A percentile compares a stretch with the other conserved stretches of the same genome.
These are phyloP conservation scores for Oncorhynchus masou DNA, from an alignment of 2,113 vertebrate genomes.

Conservation along the genomic window DNA sequence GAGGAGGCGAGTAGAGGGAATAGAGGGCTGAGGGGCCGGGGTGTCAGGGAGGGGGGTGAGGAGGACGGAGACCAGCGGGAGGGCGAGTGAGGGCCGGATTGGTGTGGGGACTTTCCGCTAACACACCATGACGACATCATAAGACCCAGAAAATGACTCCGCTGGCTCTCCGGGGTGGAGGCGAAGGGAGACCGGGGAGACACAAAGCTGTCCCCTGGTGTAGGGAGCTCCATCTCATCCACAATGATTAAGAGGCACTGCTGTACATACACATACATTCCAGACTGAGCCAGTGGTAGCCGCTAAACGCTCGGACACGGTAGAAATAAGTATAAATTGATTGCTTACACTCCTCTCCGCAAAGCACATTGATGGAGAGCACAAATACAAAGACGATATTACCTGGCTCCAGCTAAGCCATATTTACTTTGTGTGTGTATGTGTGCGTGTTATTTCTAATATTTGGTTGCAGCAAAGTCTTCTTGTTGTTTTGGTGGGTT, in stretches of 20 bases:
- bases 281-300: conserved; percentile 20
- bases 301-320: conserved; percentile 32
- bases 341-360: conserved; percentile 29
- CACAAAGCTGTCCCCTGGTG: conserved; percentile 54
- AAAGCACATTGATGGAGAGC: conserved; percentile 55
- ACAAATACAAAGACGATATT: conserved; percentile 45
- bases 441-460: too few relatives aligned
- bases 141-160: conserved; percentile 73
- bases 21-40: conserved; percentile 1
- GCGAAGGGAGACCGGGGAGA: conserved; percentile 15
- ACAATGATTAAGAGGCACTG: conserved; percentile 5
- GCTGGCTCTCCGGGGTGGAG: conserved; percentile 53
- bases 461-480: too few relatives aligned
- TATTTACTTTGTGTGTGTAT: conserved; percentile 2
- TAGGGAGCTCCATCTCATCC: conserved; percentile 40
- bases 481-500: background rate
- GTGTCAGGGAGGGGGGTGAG: background rate
- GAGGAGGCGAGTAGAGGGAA: conserved; percentile 28
- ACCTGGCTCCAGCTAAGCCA: conserved; percentile 33
- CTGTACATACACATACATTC: background rate
- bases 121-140: conserved; percentile 75
- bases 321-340: conserved; percentile 45
- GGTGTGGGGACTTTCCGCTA: conserved; percentile 52
- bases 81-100: conserved; percentile 10
- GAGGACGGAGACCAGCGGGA: conserved; percentile 5